Evolutionary conservation across 2,113 vertebrate genomes (phyloP).

Genomic region (Engraulis encrasicolus): DNA sequence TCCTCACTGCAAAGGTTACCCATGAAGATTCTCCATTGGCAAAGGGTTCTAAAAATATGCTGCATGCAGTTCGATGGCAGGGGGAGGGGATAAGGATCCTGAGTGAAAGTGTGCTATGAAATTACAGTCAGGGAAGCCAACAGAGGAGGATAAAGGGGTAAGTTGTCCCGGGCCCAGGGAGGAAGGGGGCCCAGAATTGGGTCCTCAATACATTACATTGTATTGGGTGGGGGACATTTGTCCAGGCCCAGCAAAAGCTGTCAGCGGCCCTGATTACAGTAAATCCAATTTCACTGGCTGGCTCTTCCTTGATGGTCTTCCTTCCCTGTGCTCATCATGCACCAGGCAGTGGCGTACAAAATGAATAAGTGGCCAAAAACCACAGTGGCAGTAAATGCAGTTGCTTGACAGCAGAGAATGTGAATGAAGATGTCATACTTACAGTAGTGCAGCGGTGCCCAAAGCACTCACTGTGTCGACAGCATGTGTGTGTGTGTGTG

Average conservation of each 20-base stretch:
- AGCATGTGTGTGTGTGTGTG: too few species aligned
- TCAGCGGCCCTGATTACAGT: too few species aligned
- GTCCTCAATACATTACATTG: too few species aligned
- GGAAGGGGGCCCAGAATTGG: too few species aligned
- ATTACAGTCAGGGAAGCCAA: too few species aligned
- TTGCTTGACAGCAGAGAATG: background rate
- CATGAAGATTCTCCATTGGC: constrained; percentile 22
- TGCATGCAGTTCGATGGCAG: constrained; percentile 1
- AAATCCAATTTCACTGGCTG: constrained; percentile 5
- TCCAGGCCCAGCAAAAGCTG: too few species aligned
- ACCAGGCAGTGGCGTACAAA: background rate
- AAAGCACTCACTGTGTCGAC: background rate
- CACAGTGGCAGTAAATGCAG: background rate
- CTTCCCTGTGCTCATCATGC: background rate
- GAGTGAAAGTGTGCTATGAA: background rate
- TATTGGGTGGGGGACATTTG: too few species aligned
- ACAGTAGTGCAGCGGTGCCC: too few species aligned
- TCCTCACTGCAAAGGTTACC: constrained; percentile 28
- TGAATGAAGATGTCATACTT: background rate
- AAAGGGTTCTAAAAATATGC: constrained; percentile 39
- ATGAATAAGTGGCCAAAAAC: constrained; percentile 2
- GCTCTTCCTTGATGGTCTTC: too few species aligned
- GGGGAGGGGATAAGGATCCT: background rate
- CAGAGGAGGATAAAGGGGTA: too few species aligned
- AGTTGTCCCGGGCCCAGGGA: too few species aligned